These are phyloP conservation scores for Neogale vison DNA, from an alignment of 2,113 vertebrate genomes.

Conservation along the genomic window DNA sequence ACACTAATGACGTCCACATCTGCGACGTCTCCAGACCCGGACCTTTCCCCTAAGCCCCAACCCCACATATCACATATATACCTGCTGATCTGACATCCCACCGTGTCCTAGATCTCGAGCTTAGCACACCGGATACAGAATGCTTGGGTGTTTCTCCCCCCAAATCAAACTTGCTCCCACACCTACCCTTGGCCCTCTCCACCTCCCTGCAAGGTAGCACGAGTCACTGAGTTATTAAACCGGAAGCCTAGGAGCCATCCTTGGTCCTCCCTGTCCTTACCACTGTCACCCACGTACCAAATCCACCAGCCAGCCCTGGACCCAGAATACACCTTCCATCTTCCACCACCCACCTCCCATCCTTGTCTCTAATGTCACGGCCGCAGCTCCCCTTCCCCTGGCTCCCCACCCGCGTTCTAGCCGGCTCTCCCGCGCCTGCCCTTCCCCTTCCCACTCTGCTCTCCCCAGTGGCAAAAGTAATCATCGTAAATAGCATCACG, in stretches of 20 bases:
- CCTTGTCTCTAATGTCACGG: too few species aligned
- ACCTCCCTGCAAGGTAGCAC: not conserved
- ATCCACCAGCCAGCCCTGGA: not conserved
- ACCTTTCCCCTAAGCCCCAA: not conserved
- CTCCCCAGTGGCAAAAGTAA: not conserved
- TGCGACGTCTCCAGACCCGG: not conserved
- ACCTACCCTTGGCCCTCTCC: not conserved
- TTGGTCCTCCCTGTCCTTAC: not conserved
- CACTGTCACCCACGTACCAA: too few species aligned
- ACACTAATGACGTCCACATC: rapidly evolving
- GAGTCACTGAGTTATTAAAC: not conserved
- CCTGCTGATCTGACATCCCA: not conserved
- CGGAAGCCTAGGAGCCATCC: not conserved
- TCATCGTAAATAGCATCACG: not conserved
- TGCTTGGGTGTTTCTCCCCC: not conserved
- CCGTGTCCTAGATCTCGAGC: too few species aligned
- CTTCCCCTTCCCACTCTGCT: not conserved
- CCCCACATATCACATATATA: not conserved
- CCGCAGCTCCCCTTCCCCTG: not conserved
- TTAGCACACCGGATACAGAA: not conserved
- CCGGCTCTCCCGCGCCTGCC: not conserved
- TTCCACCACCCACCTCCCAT: too few species aligned
- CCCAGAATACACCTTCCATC: not conserved
- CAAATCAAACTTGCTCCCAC: not conserved
- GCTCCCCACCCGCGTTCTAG: not conserved